Conservation (phyloP, 2,113 vertebrate species). For the Helogale parvula region DNA sequence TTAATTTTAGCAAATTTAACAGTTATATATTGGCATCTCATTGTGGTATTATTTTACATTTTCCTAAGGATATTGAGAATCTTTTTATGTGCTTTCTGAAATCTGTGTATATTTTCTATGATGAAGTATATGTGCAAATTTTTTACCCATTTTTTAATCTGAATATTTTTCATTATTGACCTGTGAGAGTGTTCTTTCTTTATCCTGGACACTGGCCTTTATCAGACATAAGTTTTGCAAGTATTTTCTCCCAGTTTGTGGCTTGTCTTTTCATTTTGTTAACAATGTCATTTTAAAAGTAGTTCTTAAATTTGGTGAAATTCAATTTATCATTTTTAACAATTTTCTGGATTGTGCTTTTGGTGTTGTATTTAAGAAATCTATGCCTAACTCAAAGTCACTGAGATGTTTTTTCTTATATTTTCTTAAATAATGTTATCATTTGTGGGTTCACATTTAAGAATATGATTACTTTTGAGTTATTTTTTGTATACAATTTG, state of each 20-base stretch:
- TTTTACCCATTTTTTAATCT: neutral
- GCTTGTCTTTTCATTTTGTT: neutral
- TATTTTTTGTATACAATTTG: neutral
- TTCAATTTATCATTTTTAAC: neutral
- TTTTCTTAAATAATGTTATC: neutral
- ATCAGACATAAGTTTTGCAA: neutral
- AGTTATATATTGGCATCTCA: neutral
- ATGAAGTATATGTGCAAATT: neutral
- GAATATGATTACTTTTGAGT: neutral
- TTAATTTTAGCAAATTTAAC: neutral
- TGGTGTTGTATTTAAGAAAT: neutral
- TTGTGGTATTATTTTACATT: neutral
- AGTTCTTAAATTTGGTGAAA: neutral
- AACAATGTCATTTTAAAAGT: neutral
- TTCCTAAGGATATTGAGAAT: neutral
- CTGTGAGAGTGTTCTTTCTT: neutral
- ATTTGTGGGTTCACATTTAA: neutral
- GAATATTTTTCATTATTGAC: neutral
- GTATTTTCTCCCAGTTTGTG: neutral
- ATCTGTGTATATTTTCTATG: neutral
- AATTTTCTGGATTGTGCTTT: neutral
- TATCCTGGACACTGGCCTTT: neutral
- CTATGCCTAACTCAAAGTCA: neutral
- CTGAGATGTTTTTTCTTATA: neutral
- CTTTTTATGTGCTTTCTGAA: neutral